Base-by-base conservation (phyloP, 2,888 invertebrate genomes). In the Dicyrtoma fusca region DNA sequence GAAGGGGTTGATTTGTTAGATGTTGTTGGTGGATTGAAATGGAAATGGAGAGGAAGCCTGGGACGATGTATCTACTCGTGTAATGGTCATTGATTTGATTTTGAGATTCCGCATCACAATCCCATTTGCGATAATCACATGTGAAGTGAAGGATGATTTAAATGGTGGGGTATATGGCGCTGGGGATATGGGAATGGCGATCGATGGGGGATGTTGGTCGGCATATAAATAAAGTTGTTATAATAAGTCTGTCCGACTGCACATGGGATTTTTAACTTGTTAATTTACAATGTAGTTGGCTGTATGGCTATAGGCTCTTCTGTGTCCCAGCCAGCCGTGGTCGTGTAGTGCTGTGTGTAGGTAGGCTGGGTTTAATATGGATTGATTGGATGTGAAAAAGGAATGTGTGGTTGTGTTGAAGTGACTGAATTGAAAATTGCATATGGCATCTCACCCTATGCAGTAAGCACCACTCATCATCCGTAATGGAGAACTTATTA, bases 141-240 rank as follows among this genome's bases (percentile, higher is more conserved):
- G 53, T 53, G 53, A 53, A 53, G 53, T 53, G 53, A 21, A 53
- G 53, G 19, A 17, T 53, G 53, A 53, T 53, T 53, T 53, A 53
- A 53, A 21, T 17, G 21, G 17, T n/a, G 53, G 53, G 53, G 53
- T 10, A n/a, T 53, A 53, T 53, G 53, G 19, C 19, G 11, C 11
- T 17, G 14, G 49, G 17, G 19, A 17, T 49, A 19, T 53, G 53
- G 17, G 53, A 17, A 53, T 10, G 14, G 21, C 17, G 19, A 1
- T 8, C 17, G 53, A 17, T 17, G 21, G 19, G 17, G 14, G 53
- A 53, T 17, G 49, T 17, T 4, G 14, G 21, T 17, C 19, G 17
- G 53, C 53, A 21, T 53, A 53, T 3, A n/a, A 19, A 53, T 21
- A 21, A 10, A 17, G 53, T 53, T 10, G 17, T 17, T 53, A 17